Percentiles rank a stretch among this genome's conserved stretches.
Evolutionary conservation across 1,140 invertebrate genomes (phyloP).

Genomic region (Drosophila sechellia): DNA sequence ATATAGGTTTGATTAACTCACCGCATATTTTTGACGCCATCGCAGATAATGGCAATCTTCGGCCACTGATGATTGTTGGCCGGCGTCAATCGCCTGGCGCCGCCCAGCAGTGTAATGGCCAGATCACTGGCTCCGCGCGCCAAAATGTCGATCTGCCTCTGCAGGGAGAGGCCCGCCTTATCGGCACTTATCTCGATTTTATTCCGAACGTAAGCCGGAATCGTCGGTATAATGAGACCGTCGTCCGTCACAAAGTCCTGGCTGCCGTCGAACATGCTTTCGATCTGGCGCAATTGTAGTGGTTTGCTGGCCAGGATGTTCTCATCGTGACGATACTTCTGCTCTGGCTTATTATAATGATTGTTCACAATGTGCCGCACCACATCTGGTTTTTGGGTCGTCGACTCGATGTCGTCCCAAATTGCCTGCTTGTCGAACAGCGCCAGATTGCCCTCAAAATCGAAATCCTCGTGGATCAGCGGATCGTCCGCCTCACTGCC

Average conservation of each 20-base stretch:
- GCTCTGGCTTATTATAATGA: conserved; percentile 60
- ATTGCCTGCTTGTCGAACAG: conserved; percentile 94
- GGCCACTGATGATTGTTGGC: conserved; percentile 93
- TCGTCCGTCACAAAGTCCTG: conserved; percentile 92
- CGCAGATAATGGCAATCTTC: conserved; percentile 90
- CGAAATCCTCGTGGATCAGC: conserved; percentile 90
- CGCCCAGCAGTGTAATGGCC: conserved; percentile 91
- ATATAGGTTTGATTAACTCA: conserved; percentile 4
- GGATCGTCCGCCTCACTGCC: conserved; percentile 84
- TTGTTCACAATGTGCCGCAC: conserved; percentile 56
- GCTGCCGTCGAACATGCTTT: conserved; percentile 86
- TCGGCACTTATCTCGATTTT: conserved; percentile 89
- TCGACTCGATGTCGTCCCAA: conserved; percentile 89
- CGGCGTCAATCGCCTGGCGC: conserved; percentile 90
- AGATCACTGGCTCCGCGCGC: conserved; percentile 92
- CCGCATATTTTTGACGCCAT: conserved; percentile 71
- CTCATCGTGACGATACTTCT: conserved; percentile 90
- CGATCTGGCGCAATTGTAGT: conserved; percentile 89
- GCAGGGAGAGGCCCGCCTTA: conserved; percentile 88
- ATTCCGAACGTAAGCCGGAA: conserved; percentile 88
- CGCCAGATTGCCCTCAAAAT: conserved; percentile 97
- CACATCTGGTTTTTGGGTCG: conserved; percentile 89
- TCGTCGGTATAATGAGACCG: conserved; percentile 91
- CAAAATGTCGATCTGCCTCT: conserved; percentile 90
- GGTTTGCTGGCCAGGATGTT: conserved; percentile 91